These are phyloP conservation scores for Xiphophorus birchmanni DNA, from an alignment of 2,797 vertebrate genomes.

Conservation along the genomic window DNA sequence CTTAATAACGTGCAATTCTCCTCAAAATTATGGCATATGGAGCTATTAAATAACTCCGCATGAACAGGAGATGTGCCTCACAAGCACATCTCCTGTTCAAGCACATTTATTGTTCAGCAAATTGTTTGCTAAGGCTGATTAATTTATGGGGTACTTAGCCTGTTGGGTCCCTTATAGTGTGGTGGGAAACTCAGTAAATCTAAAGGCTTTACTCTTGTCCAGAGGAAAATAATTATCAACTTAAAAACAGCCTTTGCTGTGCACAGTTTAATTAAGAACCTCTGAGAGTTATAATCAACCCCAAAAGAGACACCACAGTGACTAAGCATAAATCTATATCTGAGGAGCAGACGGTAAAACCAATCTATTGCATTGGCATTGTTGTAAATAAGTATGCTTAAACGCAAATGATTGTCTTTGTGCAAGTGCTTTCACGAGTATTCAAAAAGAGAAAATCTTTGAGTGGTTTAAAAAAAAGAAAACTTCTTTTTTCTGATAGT, in stretches of 20 bases:
- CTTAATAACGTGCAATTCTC: conserved; percentile 16
- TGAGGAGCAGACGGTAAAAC: conserved; percentile 54
- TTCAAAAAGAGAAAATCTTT: neutral
- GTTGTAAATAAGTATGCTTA: conserved; percentile 6
- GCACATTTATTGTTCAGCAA: conserved; percentile 21
- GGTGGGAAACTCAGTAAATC: conserved; percentile 65
- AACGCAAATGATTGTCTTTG: neutral
- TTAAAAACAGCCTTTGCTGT: conserved; percentile 48
- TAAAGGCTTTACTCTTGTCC: conserved; percentile 51
- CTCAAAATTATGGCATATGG: conserved; percentile 35
- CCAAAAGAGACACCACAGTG: conserved; percentile 72
- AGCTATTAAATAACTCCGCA: conserved; percentile 17
- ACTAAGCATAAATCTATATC: conserved; percentile 79
- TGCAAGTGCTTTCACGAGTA: neutral
- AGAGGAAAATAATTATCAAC: conserved; percentile 59
- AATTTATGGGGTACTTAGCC: conserved; percentile 59
- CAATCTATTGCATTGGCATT: conserved; percentile 63
- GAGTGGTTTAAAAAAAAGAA: neutral
- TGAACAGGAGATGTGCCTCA: conserved; percentile 45
- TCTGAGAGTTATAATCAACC: conserved; percentile 79
- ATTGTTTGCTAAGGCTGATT: conserved; percentile 46
- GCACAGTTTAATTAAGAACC: conserved; percentile 77
- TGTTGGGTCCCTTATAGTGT: conserved; percentile 40
- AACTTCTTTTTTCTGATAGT: neutral
- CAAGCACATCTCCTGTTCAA: conserved; percentile 38